phyloP scores from a whole-genome alignment of 2,888 invertebrate species.

The Oeneis ivallda region DNA sequence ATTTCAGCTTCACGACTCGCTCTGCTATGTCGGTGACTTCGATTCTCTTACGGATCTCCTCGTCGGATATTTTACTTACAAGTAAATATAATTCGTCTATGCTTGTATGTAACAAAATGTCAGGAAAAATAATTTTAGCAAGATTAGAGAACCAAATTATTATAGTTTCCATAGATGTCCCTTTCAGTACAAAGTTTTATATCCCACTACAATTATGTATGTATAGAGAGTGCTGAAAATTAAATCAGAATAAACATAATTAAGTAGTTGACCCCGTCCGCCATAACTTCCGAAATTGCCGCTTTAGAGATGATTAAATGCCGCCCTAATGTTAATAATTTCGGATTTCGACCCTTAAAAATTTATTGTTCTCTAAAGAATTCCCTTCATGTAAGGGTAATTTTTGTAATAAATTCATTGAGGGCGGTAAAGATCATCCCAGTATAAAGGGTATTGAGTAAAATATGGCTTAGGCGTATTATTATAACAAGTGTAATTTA shows the following conservation, averaged over 20 bases:
- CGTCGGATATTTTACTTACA: no score
- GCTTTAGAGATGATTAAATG: constrained; percentile 57
- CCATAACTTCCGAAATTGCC: constrained; percentile 63
- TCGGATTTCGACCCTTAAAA: constrained; percentile 44
- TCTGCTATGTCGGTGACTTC: no score
- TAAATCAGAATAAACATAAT: constrained; percentile 75
- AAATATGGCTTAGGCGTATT: neutral
- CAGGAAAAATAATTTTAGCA: neutral
- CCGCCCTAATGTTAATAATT: constrained; percentile 56
- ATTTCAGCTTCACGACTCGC: no score
- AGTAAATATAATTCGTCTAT: no score
- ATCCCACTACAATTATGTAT: neutral
- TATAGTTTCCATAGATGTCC: no score
- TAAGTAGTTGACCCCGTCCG: constrained; percentile 64
- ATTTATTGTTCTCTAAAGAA: constrained; percentile 11
- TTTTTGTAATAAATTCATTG: constrained; percentile 11
- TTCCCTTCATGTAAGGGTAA: constrained; percentile 1
- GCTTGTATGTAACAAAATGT: no score
- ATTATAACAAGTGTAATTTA: no score
- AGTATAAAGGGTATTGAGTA: neutral
- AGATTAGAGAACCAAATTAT: neutral
- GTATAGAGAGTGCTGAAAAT: constrained; percentile 58
- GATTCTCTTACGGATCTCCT: no score
- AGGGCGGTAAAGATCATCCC: neutral
- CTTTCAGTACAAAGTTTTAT: neutral